Evolutionary conservation across 2,113 vertebrate species (phyloP).

Genomic region (Chloropsis cyanopogon): DNA sequence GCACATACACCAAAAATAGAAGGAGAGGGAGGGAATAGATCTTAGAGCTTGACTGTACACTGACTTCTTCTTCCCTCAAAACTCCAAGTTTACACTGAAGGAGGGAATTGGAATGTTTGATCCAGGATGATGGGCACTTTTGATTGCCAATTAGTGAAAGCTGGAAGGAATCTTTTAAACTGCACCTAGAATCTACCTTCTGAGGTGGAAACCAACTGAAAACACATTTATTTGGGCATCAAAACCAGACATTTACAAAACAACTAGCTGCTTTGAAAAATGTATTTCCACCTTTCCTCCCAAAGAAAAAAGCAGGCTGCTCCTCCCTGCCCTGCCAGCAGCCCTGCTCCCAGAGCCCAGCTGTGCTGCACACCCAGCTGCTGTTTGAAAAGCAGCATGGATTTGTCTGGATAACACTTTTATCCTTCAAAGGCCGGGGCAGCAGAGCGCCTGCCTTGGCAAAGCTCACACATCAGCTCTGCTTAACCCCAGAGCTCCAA

Average conservation of each 20-base stretch:
- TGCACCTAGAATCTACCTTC: neutral
- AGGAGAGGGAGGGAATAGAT: neutral
- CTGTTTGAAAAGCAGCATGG: constrained; percentile 51
- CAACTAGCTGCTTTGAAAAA: neutral
- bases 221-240: neutral
- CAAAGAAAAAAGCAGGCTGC: neutral
- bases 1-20: neutral
- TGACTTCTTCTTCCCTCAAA: neutral
- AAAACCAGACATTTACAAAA: neutral
- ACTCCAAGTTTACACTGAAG: neutral
- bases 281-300: neutral
- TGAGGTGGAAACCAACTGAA: neutral
- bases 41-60: neutral
- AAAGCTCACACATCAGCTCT: constrained; percentile 55
- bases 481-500: constrained; percentile 59
- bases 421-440: constrained; percentile 57
- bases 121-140: neutral
- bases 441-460: neutral
- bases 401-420: constrained; percentile 68
- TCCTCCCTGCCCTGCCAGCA: neutral
- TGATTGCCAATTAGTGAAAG: neutral
- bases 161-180: neutral
- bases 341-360: neutral
- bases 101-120: neutral
- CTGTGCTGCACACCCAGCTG: neutral